Evolutionary conservation across 2,797 vertebrate species (phyloP).

Genomic region (Phalanger gymnotis): DNA sequence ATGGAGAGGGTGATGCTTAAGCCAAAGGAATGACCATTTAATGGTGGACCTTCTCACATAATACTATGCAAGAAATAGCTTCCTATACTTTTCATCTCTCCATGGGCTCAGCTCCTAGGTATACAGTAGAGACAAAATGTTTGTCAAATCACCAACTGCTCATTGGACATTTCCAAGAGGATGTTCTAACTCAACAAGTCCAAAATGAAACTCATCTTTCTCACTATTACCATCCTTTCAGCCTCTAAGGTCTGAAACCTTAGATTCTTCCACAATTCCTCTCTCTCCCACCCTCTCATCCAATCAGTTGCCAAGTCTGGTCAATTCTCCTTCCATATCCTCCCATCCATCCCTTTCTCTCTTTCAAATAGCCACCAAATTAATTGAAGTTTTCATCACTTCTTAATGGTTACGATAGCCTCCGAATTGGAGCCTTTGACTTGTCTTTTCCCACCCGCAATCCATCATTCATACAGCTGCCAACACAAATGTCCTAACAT

Average conservation of each 20-base stretch:
- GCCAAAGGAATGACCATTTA: fast-evolving
- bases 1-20: fast-evolving
- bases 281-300: not conserved
- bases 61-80: not conserved
- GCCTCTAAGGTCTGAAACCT: not conserved
- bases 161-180: not conserved
- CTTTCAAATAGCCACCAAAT: not conserved
- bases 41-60: not conserved
- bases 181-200: not conserved
- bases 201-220: not conserved
- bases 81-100: not conserved
- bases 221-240: not conserved
- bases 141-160: not conserved
- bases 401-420: not conserved
- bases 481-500: not conserved
- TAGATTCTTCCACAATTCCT: not conserved
- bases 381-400: not conserved
- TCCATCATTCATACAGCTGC: not conserved
- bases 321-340: not conserved
- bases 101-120: not conserved
- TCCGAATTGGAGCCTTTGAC: not conserved
- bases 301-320: not conserved
- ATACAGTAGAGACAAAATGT: not conserved
- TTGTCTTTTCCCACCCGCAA: not conserved
- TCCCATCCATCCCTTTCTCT: not conserved